Evolutionary conservation across 1,140 invertebrate genomes (phyloP).

Genomic region (Arctopsyche grandis): DNA sequence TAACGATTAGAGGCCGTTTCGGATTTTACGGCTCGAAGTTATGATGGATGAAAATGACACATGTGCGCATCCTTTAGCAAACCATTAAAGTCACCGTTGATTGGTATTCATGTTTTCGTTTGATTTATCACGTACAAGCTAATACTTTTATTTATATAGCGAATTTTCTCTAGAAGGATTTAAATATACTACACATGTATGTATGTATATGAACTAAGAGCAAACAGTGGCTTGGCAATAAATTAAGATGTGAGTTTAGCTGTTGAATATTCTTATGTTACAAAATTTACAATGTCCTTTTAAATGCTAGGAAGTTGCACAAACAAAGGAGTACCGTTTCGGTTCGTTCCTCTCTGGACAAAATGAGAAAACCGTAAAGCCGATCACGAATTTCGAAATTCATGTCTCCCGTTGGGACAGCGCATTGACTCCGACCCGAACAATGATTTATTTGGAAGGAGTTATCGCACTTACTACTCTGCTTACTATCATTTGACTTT

Average conservation of each 20-base stretch:
- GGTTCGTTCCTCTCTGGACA: conserved; percentile 1
- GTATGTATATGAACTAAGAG: too few relatives aligned
- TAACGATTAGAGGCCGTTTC: neutral
- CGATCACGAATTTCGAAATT: conserved; percentile 44
- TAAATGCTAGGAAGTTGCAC: conserved; percentile 21
- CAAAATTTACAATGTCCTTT: neutral
- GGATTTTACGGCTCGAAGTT: neutral
- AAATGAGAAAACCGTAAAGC: conserved; percentile 38
- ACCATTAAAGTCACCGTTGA: conserved; percentile 29
- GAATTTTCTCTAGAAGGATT: too few relatives aligned
- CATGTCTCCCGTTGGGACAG: conserved; percentile 38
- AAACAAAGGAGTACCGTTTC: conserved; percentile 39
- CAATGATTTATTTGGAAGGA: conserved; percentile 28
- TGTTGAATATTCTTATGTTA: too few relatives aligned
- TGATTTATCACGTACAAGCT: conserved; percentile 23
- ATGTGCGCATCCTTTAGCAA: conserved; percentile 29
- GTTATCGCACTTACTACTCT: conserved; percentile 22
- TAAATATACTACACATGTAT: too few relatives aligned
- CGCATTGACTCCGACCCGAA: conserved; percentile 28
- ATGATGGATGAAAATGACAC: conserved; percentile 28
- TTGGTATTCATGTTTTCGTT: conserved; percentile 40
- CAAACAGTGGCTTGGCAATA: too few relatives aligned
- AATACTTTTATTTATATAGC: too few relatives aligned
- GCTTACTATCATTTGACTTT: conserved; percentile 37
- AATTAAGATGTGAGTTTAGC: too few relatives aligned